Percentiles rank a stretch among this genome's conserved stretches.
phyloP scores from a whole-genome alignment of 2,888 invertebrate species.

The Iselma pallidipennis region DNA sequence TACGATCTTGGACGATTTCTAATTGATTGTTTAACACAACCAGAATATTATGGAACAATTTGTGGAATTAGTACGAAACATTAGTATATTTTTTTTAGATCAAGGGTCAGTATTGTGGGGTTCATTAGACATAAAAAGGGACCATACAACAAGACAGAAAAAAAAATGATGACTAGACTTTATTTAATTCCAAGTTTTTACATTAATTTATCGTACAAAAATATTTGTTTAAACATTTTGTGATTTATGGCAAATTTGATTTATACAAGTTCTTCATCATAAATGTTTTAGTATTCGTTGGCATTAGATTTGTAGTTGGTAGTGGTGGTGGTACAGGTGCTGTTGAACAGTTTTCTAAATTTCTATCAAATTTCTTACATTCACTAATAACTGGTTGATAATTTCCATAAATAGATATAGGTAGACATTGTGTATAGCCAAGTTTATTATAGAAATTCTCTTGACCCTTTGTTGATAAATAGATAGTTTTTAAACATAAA shows the following conservation, averaged over 20 bases:
- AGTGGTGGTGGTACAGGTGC: constrained; percentile 35
- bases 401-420: constrained; percentile 70
- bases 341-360: constrained; percentile 3
- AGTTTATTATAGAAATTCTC: constrained; percentile 76
- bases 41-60: constrained; percentile 70
- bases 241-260: not conserved
- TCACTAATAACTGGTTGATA: constrained; percentile 33
- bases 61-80: constrained; percentile 64
- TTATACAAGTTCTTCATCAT: constrained; percentile 33
- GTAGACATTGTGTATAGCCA: constrained; percentile 70
- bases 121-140: constrained; percentile 6
- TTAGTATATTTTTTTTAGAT: constrained; percentile 1
- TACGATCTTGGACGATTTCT: constrained; percentile 77
- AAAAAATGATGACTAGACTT: not conserved
- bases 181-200: no score
- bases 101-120: constrained; percentile 3
- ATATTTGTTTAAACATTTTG: not conserved
- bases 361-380: constrained; percentile 14
- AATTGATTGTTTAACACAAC: constrained; percentile 69
- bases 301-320: constrained; percentile 16
- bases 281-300: constrained; percentile 27
- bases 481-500: constrained; percentile 66
- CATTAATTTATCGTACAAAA: not conserved
- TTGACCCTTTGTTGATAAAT: constrained; percentile 63
- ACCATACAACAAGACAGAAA: not conserved